Conservation (phyloP, 1,140 invertebrate genomes). For the Zaprionus tsacasi region DNA sequence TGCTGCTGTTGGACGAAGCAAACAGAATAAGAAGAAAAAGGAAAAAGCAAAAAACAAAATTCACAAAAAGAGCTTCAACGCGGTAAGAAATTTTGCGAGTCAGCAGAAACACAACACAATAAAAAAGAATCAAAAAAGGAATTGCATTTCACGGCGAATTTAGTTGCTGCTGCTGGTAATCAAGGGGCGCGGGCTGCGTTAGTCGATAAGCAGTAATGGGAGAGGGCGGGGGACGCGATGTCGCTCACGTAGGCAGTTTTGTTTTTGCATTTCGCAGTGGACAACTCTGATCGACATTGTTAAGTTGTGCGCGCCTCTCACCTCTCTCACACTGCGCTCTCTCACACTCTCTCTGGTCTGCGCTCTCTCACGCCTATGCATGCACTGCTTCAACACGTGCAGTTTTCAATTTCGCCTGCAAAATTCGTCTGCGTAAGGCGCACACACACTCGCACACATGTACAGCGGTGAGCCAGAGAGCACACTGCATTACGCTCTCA, state of each 20-base stretch:
- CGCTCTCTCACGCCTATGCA: background rate
- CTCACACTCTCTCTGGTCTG: conserved; percentile 4
- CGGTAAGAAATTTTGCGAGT: conserved; percentile 76
- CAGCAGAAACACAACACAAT: conserved; percentile 59
- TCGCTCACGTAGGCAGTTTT: conserved; percentile 72
- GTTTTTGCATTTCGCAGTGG: conserved; percentile 55
- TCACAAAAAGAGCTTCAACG: conserved; percentile 60
- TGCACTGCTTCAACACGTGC: conserved; percentile 55
- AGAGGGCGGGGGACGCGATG: conserved; percentile 20
- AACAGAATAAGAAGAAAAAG: conserved; percentile 49
- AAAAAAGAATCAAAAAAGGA: conserved; percentile 73
- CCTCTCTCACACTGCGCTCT: conserved; percentile 9
- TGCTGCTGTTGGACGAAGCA: conserved; percentile 40
- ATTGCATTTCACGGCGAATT: conserved; percentile 78
- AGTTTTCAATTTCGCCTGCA: conserved; percentile 49
- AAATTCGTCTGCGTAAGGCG: conserved; percentile 27
- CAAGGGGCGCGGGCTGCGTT: conserved; percentile 32
- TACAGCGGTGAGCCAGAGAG: conserved; percentile 38
- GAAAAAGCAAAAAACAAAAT: conserved; percentile 24
- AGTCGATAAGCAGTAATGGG: conserved; percentile 8
- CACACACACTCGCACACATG: conserved; percentile 11
- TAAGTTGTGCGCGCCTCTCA: background rate
- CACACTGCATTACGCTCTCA: conserved; percentile 42
- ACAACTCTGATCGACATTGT: conserved; percentile 46
- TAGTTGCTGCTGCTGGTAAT: conserved; percentile 63